phyloP scores from a whole-genome alignment of 2,113 vertebrate species.

The Neopipo cinnamomea region DNA sequence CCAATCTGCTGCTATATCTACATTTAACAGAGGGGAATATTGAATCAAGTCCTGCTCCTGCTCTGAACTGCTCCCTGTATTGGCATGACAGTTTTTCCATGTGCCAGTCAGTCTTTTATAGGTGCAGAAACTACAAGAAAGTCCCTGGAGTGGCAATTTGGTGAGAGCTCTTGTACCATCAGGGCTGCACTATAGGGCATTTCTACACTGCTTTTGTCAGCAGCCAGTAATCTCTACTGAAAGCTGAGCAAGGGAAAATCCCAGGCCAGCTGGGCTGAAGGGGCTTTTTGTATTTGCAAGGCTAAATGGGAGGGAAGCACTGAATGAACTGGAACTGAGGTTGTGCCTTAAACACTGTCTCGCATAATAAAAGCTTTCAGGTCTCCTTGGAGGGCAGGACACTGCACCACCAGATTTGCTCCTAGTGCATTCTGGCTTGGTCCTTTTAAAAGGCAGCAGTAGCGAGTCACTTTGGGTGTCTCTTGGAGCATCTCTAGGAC shows the following conservation, averaged over 20 bases:
- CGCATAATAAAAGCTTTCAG: neutral
- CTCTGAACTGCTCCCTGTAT: neutral
- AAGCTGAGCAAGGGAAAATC: neutral
- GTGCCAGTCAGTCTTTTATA: neutral
- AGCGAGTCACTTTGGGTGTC: neutral
- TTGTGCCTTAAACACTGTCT: neutral
- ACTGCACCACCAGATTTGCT: neutral
- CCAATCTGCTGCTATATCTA: neutral
- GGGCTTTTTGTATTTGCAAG: neutral
- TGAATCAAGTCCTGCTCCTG: neutral
- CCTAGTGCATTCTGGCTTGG: neutral
- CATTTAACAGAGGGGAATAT: neutral
- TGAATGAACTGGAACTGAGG: neutral
- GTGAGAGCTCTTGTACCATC: neutral
- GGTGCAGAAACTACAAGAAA: neutral
- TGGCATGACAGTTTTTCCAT: neutral
- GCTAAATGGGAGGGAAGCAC: neutral
- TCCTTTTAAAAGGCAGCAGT: neutral
- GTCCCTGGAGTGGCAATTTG: conserved; percentile 3
- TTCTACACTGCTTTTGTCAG: conserved; percentile 23
- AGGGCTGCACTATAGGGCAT: neutral
- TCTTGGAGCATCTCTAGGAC: neutral
- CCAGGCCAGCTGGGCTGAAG: neutral
- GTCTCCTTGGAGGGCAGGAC: neutral
- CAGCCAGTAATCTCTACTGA: neutral